Percentiles rank a stretch among this genome's conserved stretches.
Evolutionary conservation across 2,888 invertebrate genomes (phyloP).

Genomic region (Lasioglossum figueresi): DNA sequence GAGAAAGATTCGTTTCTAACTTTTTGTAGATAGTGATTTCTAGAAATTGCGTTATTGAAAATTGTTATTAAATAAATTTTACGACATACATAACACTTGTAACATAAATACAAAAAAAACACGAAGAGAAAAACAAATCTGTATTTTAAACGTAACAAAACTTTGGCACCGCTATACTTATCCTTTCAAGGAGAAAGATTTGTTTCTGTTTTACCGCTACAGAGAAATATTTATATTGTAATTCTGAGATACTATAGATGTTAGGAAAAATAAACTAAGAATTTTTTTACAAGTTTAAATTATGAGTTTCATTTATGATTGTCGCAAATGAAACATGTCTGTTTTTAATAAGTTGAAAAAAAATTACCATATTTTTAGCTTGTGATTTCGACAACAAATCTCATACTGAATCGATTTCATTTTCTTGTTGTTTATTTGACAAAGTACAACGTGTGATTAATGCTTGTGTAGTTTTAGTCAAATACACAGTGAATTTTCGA

Average conservation of each 20-base stretch:
- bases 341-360: slow-evolving; percentile 16
- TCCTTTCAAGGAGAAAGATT: slow-evolving; percentile 58
- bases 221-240: slow-evolving; percentile 64
- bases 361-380: background rate
- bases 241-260: slow-evolving; percentile 55
- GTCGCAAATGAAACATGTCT: slow-evolving; percentile 20
- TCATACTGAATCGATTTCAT: slow-evolving; percentile 41
- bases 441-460: slow-evolving; percentile 52
- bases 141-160: slow-evolving; percentile 65
- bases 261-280: slow-evolving; percentile 65
- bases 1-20: slow-evolving; percentile 61
- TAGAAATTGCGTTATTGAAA: slow-evolving; percentile 74
- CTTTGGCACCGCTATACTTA: slow-evolving; percentile 67
- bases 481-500: slow-evolving; percentile 49
- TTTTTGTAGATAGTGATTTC: slow-evolving; percentile 75
- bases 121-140: slow-evolving; percentile 60
- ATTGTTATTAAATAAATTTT: slow-evolving; percentile 71
- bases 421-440: slow-evolving; percentile 35
- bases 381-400: slow-evolving; percentile 10
- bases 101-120: slow-evolving; percentile 66
- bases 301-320: slow-evolving; percentile 61
- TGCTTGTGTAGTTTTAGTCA: slow-evolving; percentile 59
- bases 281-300: slow-evolving; percentile 63
- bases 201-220: slow-evolving; percentile 61
- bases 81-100: slow-evolving; percentile 62